These are phyloP conservation scores for Lepidurus packardi DNA, from an alignment of 1,140 invertebrate species.

Conservation along the genomic window DNA sequence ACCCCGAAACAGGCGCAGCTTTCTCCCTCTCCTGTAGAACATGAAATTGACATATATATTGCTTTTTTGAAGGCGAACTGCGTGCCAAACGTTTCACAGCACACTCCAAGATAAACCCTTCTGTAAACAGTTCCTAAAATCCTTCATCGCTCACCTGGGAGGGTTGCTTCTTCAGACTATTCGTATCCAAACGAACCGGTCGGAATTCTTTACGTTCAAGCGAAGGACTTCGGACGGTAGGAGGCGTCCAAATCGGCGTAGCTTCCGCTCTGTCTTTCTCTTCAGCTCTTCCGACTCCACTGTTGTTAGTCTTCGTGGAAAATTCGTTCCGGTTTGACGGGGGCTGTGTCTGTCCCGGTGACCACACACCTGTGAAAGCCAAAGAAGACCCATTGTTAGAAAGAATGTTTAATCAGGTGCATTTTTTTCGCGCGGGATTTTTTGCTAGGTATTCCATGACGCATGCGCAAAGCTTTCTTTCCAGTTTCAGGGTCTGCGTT, in stretches of 20 bases:
- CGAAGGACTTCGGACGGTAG: constrained; percentile 30
- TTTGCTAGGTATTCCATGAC: neutral
- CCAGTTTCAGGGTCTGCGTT: neutral
- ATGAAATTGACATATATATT: no score
- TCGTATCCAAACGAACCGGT: constrained; percentile 35
- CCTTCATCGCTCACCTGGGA: constrained; percentile 19
- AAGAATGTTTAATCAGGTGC: neutral
- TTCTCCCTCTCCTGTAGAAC: neutral
- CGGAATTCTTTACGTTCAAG: constrained; percentile 35
- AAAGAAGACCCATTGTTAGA: neutral
- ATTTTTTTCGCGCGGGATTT: neutral
- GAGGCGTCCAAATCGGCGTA: constrained; percentile 35
- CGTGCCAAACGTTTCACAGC: no score
- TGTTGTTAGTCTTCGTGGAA: constrained; percentile 26
- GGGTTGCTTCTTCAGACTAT: constrained; percentile 27
- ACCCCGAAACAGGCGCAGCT: neutral
- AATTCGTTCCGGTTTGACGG: constrained; percentile 23
- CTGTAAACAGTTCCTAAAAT: neutral
- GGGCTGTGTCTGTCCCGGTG: constrained; percentile 34
- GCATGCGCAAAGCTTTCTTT: neutral
- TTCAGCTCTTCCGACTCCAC: neutral
- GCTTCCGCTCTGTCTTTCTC: constrained; percentile 12
- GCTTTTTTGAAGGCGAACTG: no score
- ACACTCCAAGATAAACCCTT: no score
- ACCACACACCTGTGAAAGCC: constrained; percentile 36